phyloP scores from a whole-genome alignment of 1,140 invertebrate genomes.

The Megalonaias nervosa region DNA sequence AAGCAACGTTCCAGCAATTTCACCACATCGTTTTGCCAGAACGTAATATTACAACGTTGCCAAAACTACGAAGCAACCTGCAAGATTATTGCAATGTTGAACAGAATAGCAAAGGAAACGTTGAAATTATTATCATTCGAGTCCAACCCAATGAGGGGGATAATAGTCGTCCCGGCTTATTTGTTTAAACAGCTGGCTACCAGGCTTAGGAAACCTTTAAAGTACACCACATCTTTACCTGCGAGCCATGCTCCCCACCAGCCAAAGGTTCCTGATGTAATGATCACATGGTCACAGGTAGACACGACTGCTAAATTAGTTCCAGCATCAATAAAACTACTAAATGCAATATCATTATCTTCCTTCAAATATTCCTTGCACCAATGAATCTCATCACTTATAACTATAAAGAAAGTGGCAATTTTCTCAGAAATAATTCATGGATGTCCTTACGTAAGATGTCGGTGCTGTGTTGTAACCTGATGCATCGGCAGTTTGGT shows the following conservation, averaged over 20 bases:
- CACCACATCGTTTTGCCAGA: too few relatives aligned
- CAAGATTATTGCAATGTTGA: too few relatives aligned
- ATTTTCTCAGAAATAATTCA: constrained; percentile 35
- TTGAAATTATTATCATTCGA: too few relatives aligned
- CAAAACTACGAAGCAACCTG: too few relatives aligned
- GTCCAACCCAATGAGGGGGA: constrained; percentile 41
- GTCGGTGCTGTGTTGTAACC: constrained; percentile 39
- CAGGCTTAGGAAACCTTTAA: constrained; percentile 39
- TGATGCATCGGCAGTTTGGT: neutral
- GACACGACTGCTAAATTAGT: constrained; percentile 62
- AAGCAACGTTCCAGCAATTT: too few relatives aligned
- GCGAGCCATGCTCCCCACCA: constrained; percentile 62
- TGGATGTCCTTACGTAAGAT: constrained; percentile 44
- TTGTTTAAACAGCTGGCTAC: constrained; percentile 21
- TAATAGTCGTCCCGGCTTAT: constrained; percentile 43
- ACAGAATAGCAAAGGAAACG: too few relatives aligned
- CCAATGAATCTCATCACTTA: constrained; percentile 55
- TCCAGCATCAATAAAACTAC: constrained; percentile 2
- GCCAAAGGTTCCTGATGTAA: constrained; percentile 59
- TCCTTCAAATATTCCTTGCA: constrained; percentile 31
- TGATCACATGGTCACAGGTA: constrained; percentile 55
- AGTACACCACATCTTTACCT: constrained; percentile 54
- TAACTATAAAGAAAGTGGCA: constrained; percentile 49
- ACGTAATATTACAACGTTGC: too few relatives aligned
- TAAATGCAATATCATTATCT: constrained; percentile 27